Conservation (phyloP, 2,888 invertebrate genomes). For the Alviniconcha strummeri region DNA sequence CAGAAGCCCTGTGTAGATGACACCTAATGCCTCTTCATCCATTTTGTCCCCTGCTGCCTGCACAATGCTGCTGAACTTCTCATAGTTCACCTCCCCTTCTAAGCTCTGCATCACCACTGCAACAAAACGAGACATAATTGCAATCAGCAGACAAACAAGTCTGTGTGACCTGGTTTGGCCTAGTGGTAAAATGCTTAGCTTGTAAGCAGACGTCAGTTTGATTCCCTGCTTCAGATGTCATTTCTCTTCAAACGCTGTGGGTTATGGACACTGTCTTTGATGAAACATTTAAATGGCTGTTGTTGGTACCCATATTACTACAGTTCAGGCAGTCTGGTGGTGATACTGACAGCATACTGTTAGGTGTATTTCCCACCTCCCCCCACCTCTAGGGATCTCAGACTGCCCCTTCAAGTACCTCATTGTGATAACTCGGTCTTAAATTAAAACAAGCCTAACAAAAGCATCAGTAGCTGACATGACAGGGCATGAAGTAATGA, state of each 20-base stretch:
- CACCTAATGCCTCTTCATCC: constrained; percentile 57
- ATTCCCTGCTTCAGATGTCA: too few relatives aligned
- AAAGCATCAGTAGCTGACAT: too few relatives aligned
- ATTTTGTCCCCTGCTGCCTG: background rate
- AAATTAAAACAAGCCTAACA: background rate
- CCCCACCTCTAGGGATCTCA: background rate
- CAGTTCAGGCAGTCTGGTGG: background rate
- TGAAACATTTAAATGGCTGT: too few relatives aligned
- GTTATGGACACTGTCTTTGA: too few relatives aligned
- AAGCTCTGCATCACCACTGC: constrained; percentile 30
- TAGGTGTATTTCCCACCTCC: background rate
- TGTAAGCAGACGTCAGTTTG: too few relatives aligned
- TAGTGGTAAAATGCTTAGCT: too few relatives aligned
- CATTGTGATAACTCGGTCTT: background rate
- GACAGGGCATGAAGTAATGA: too few relatives aligned
- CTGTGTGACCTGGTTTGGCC: too few relatives aligned
- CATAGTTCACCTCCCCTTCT: constrained; percentile 19
- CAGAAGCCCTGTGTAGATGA: constrained; percentile 61
- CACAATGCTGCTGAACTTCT: constrained; percentile 10
- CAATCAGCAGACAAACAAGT: too few relatives aligned
- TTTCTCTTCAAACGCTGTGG: too few relatives aligned
- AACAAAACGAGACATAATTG: background rate
- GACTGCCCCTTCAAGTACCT: background rate
- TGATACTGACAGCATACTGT: background rate
- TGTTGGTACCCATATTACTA: too few relatives aligned